Evolutionary conservation across 2,888 invertebrate species (phyloP), one percentile per base, ranked within the genome.

Genomic region (Cactoblastis cactorum): DNA sequence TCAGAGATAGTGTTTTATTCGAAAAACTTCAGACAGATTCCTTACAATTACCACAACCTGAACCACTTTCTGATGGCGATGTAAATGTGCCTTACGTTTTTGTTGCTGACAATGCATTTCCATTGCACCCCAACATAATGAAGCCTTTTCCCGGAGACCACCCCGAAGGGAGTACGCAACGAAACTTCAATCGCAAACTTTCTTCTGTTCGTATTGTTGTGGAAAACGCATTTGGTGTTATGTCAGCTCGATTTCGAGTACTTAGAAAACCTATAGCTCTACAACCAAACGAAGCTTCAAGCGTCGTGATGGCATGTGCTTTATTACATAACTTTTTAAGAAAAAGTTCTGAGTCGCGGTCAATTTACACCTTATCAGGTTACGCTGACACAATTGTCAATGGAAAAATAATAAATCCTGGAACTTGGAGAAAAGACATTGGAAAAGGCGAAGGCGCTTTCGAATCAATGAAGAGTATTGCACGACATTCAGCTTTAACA

Each of bases 191-290:
- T 32, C 32, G 32, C 2, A 32, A 32, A 5, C 32, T 32, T 18
- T 55, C 51, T 12, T 37, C 43, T 11, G 35, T 53, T 32, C 53
- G 60, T 0, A 56, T 60, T 17, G 55, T 60, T 8, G 61, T 65
- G 11, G 62, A 65, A 57, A 47, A 47, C 14, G 47, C 47, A 35
- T 47, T 47, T 47, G 47, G 47, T 35, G 22, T 47, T 12, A 47
- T 47, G 47, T 47, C 47, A 22, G 47, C 47, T 19, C 5, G 35
- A 2, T 47, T 47, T 47, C 47, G 45, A 38, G 51, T 51, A 35
- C 51, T 51, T 24, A 39, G 50, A 41, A 47, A 34, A 51, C 34
- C 51, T 34, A 51, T 51, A 34, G 34, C 46, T 22, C 46, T 51
- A 34, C 46, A 51, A 41, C 46, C 51, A 47, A 12, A 33, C 8